Evolutionary conservation across 2,797 vertebrate species (phyloP).

Genomic region (Paguma larvata): DNA sequence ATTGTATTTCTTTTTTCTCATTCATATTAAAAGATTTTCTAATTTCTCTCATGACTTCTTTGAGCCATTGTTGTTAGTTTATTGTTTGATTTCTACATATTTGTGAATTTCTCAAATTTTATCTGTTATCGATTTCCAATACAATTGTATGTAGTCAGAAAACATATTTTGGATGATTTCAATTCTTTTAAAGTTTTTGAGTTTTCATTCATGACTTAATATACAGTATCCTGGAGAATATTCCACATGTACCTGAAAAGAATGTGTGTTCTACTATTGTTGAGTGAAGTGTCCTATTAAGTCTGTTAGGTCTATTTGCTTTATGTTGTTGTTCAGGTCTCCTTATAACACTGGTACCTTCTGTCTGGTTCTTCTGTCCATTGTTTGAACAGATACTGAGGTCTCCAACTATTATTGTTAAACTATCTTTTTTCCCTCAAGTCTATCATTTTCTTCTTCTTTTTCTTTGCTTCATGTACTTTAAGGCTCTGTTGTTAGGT

Average conservation of each 20-base stretch:
- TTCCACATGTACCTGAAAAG: not conserved
- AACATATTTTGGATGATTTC: constrained; percentile 21
- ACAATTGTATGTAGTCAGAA: not conserved
- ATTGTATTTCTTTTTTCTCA: not conserved
- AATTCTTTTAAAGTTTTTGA: not conserved
- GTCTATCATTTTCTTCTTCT: not conserved
- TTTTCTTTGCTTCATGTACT: not conserved
- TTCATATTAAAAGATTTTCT: not conserved
- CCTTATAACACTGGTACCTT: not conserved
- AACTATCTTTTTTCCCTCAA: not conserved
- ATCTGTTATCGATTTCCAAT: not conserved
- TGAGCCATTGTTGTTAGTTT: not conserved
- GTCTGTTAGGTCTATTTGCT: not conserved
- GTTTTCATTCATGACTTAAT: not conserved
- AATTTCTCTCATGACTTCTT: constrained; percentile 23
- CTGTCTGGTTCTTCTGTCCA: not conserved
- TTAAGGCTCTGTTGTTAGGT: constrained; percentile 13
- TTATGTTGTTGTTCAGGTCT: not conserved
- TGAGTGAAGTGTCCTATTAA: not conserved
- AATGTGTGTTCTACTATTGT: not conserved
- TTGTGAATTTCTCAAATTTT: constrained; percentile 32
- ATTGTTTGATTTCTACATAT: not conserved
- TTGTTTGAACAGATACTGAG: not conserved
- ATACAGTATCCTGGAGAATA: not conserved
- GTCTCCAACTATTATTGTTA: not conserved